phyloP scores from a whole-genome alignment of 2,888 invertebrate genomes.

The Falcaria lacertinaria region DNA sequence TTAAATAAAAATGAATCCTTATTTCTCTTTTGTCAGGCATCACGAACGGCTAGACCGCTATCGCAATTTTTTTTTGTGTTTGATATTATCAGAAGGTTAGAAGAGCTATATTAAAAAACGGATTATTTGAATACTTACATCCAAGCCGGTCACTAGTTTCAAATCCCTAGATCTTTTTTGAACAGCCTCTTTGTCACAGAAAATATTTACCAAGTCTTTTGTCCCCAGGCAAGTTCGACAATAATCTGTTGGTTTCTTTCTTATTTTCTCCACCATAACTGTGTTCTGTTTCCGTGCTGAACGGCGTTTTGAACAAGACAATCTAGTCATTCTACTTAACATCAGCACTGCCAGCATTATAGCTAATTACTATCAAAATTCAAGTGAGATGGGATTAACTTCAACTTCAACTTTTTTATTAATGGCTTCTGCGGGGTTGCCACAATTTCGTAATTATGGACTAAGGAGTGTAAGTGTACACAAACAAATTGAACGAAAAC shows the following conservation, averaged over 20 bases:
- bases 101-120: no score
- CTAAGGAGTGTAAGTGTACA: no score
- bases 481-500: no score
- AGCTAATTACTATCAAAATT: neutral
- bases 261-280: conserved; percentile 9
- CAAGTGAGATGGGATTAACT: neutral
- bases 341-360: conserved; percentile 42
- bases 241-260: conserved; percentile 11
- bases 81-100: no score
- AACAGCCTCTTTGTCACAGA: conserved; percentile 33
- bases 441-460: no score
- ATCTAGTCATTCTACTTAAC: conserved; percentile 28
- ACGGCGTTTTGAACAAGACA: conserved; percentile 17
- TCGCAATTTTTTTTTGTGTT: no score
- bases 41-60: no score
- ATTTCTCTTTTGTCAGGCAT: no score
- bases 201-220: conserved; percentile 42
- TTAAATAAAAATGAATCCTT: no score
- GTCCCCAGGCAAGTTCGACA: conserved; percentile 54
- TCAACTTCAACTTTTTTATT: no score
- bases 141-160: conserved; percentile 45
- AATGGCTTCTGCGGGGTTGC: no score
- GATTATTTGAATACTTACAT: conserved; percentile 25
- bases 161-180: conserved; percentile 43
- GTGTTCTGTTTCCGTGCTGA: conserved; percentile 9